Evolutionary conservation across 2,888 invertebrate species (phyloP), one percentile per base, ranked within the genome.

Genomic region (Bellardia bayeri): DNA sequence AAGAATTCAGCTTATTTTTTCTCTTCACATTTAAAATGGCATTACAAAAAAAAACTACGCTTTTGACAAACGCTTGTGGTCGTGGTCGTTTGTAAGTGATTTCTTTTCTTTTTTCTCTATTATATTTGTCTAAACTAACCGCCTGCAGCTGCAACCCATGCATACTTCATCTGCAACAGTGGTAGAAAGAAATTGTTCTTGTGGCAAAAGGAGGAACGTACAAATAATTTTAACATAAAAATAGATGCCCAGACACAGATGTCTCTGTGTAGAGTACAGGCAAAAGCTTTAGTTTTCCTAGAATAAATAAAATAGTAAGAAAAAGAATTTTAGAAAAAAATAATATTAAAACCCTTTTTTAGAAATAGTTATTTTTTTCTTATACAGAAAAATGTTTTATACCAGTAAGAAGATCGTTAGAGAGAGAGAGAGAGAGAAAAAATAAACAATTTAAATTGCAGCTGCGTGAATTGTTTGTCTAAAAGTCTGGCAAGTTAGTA

Each of bases 401-500:
- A 63, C 68, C 56, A 58, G 37, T 49, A 63, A 64, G 72, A 80
- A 64, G 78, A 74, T 68, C 61, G 42, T 8, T 37, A 16, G 23
- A 68, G 33, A 51, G 9, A 69, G 3, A 45, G 13, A 45, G 3
- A 13, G 64, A 40, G 56, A 40, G 45, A 74, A 69, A 84, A 30
- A 74, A 58, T 42, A 69, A 84, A 83, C 76, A 88, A 83, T 86
- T 86, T 69, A 81, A 88, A 79, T 82, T 87, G 88, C 87, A 87
- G 87, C 85, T 87, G 87, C 87, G 85, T 87, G 85, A 87, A 87
- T 79, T 75, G 82, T 85, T 85, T 82, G 82, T 82, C 84, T 85
- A 79, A 79, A 58, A 63, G 82, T 85, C 87, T 85, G 82, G 74
- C 78, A 69, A 87, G 84, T 84, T 78, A 49, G 86, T 64, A 80